Base-by-base conservation (phyloP, 2,797 vertebrate species). In the Graptemys geographica region DNA sequence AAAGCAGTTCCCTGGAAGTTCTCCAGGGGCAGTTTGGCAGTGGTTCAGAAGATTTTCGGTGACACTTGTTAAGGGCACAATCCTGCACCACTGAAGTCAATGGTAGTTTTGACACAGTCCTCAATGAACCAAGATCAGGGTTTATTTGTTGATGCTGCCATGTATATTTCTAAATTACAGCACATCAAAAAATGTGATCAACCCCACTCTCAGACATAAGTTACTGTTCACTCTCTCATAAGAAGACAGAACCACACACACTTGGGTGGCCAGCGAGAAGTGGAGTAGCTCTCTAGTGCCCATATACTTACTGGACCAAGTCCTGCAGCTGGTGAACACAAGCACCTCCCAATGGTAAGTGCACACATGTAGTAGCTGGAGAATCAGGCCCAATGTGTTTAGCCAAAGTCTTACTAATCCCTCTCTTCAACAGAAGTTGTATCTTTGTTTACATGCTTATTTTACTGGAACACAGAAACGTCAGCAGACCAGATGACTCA, bases 401-500 rank as follows among this genome's bases (percentile, higher is more conserved):
- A 55, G 49, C 81, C 78, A 59, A 31, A 55, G 28, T 49, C 76
- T 69, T 19, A 41, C 69, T 53, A 21, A 78, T 78, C 55, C 84
- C 83, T 72, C 81, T 92, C 84, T 79, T 59, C 91, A 83, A 57
- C 11, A 23, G 69, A 86, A 79, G 69, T 28, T 72, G 33, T 72
- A 82, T 84, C 62, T 81, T 49, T 82, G 86, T 89, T 89, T 87
- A 84, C 65, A 31, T 5, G 53, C 72, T 86, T 84, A 79, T n/a
- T 59, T 88, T 92, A 90, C 82, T 41, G 57, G 88, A 82, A 79
- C 69, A 37, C 59, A 84, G 57, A 92, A 82, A 88, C 69, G 12
- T 79, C 79, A 82, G 56, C 21, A n/a, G 91, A 86, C 82, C 72
- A 80, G 80, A 83, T 92, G 88, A 95, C 81, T 90, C 85, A 92